Percentiles rank a stretch among this genome's conserved stretches.
phyloP scores from a whole-genome alignment of 2,888 invertebrate species.

The Deladenus siricidicola region DNA sequence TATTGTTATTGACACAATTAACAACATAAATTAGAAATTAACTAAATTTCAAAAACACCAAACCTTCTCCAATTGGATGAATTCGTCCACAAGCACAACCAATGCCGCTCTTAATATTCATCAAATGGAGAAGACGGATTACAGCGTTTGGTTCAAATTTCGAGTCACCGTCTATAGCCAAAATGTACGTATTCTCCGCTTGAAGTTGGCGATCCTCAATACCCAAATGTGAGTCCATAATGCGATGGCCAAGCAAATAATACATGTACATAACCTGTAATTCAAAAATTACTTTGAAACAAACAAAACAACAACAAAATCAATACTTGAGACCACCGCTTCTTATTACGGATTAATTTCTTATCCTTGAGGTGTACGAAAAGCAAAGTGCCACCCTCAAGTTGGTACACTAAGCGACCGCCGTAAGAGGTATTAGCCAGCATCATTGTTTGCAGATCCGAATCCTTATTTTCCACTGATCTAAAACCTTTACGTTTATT shows the following conservation, averaged over 20 bases:
- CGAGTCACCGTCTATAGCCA: constrained; percentile 79
- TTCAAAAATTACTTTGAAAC: constrained; percentile 3
- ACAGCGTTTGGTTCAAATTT: constrained; percentile 76
- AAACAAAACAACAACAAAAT: neutral
- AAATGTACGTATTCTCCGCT: constrained; percentile 72
- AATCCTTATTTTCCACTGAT: constrained; percentile 12
- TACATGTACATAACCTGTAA: constrained; percentile 75
- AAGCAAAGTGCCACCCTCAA: constrained; percentile 76
- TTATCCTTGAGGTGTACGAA: constrained; percentile 82
- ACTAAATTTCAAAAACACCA: neutral
- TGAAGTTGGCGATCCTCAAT: constrained; percentile 56
- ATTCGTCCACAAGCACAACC: constrained; percentile 83
- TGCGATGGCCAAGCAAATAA: constrained; percentile 72
- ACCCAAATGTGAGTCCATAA: constrained; percentile 62
- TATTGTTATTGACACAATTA: no score
- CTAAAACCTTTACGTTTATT: no score
- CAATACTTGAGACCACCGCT: constrained; percentile 80
- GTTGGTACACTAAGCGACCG: constrained; percentile 71
- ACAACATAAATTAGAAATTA: neutral
- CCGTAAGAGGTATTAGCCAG: constrained; percentile 50
- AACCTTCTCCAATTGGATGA: constrained; percentile 71
- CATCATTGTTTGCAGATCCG: constrained; percentile 34
- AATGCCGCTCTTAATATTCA: constrained; percentile 70
- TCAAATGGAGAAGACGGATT: constrained; percentile 70
- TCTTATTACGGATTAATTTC: constrained; percentile 75